Percentiles rank a stretch among this genome's conserved stretches.
phyloP scores from a whole-genome alignment of 2,113 vertebrate species.

The Rhinolophus ferrumequinum region DNA sequence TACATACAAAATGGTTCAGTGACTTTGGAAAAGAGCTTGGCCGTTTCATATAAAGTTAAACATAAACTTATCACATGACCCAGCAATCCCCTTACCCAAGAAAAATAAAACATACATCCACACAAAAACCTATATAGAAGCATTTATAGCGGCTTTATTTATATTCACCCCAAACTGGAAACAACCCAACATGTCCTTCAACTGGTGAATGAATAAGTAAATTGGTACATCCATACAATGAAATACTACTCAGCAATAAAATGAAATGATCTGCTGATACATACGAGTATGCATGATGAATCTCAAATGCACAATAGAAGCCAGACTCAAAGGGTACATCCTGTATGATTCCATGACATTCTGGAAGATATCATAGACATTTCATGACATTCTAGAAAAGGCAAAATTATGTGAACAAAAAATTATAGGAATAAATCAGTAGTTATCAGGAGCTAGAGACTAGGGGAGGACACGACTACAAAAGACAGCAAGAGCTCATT shows the following conservation, averaged over 20 bases:
- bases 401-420: neutral
- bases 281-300: neutral
- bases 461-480: neutral
- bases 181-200: neutral
- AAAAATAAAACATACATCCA: neutral
- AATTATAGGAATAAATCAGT: neutral
- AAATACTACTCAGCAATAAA: neutral
- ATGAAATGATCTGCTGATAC: neutral
- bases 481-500: neutral
- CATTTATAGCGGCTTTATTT: neutral
- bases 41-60: neutral
- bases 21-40: neutral
- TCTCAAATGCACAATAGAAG: neutral
- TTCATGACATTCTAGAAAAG: neutral
- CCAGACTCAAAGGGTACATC: neutral
- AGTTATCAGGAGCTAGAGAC: neutral
- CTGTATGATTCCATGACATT: neutral
- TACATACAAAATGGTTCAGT: neutral
- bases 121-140: neutral
- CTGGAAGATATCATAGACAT: neutral
- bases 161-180: neutral
- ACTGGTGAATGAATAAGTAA: neutral
- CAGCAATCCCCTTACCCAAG: neutral
- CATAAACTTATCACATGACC: neutral
- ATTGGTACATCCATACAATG: neutral